Evolutionary conservation across 1,140 invertebrate genomes (phyloP), one percentile per base, ranked within the genome.

Genomic region (Drosophila yakuba): DNA sequence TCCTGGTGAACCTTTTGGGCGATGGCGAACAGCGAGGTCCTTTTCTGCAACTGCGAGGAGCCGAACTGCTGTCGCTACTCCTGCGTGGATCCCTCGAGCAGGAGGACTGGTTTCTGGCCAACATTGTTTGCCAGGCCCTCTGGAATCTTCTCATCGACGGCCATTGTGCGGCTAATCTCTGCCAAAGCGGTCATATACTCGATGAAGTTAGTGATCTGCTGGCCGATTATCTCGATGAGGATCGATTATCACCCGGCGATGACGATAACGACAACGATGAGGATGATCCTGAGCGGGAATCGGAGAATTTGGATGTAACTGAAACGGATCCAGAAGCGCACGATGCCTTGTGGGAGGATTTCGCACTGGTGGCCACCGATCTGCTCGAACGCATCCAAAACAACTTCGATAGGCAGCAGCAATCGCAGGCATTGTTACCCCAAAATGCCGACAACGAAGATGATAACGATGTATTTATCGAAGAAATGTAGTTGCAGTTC

Each of bases 141-240:
- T 96, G 96, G 95, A 96, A 96, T 92, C 95, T 95, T 76, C 94
- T 94, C 64, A 95, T 95, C 36, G 95, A 95, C 45, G 93, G 91
- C 4, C 88, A 91, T 54, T 90, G 84, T 38, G 47, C 93, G 93
- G 90, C 84, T 93, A 23, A 93, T 38, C 80, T 93, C n/a, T 93
- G 93, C 5, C 92, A 93, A n/a, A 72, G 28, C 15, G 85, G 93
- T 20, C 57, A 58, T 45, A 93, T 94, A 71, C 93, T 94, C 89
- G 93, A 95, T 68, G 93, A 94, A 59, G 85, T 95, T 3, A 86
- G 94, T 25, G 92, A 93, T 51, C 81, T 94, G 12, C 78, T 95
- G n/a, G 93, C 94, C 25, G 94, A 95, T 74, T 94, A 93, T 77
- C 89, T 95, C 52, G 93, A 94, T 78, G 93, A 94, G 51, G 93